Conservation (phyloP, 30 jellyfish, hydroid and myxozoan species). For the Hydractinia echinata region DNA sequence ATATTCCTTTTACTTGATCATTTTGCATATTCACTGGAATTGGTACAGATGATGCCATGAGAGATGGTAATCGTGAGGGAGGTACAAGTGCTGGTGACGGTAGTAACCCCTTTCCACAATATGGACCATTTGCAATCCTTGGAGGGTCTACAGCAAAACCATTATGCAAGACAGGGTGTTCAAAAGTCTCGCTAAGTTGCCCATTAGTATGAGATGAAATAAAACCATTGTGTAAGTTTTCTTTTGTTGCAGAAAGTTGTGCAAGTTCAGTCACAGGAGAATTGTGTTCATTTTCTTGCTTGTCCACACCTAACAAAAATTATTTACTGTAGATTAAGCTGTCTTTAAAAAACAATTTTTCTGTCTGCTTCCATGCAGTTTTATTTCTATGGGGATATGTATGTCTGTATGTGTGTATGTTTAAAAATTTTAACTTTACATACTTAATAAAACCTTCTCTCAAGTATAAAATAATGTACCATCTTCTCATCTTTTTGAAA, state of each 20-base stretch:
- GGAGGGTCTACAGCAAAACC: conserved; percentile 15
- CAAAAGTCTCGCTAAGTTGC: conserved; percentile 3
- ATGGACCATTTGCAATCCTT: conserved; percentile 1
- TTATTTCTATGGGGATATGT: too few relatives aligned
- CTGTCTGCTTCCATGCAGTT: too few relatives aligned
- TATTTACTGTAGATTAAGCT: too few relatives aligned
- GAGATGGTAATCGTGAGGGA: conserved; percentile 10
- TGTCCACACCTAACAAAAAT: too few relatives aligned
- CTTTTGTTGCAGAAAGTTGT: neutral
- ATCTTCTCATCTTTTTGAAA: too few relatives aligned
- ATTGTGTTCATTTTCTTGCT: too few relatives aligned
- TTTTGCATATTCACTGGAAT: neutral
- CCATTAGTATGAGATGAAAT: conserved; percentile 24
- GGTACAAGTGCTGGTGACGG: conserved; percentile 25
- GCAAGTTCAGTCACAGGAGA: too few relatives aligned
- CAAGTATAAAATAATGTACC: too few relatives aligned
- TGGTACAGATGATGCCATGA: neutral
- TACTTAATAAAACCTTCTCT: too few relatives aligned
- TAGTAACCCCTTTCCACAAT: conserved; percentile 24
- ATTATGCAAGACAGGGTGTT: conserved; percentile 1
- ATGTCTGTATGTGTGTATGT: too few relatives aligned
- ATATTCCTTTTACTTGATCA: neutral
- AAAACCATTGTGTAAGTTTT: conserved; percentile 15
- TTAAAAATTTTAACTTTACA: too few relatives aligned
- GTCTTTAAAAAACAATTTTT: too few relatives aligned